Evolutionary conservation across 1,140 invertebrate species (phyloP), one percentile per base, ranked within the genome.

Genomic region (Drosophila miranda): DNA sequence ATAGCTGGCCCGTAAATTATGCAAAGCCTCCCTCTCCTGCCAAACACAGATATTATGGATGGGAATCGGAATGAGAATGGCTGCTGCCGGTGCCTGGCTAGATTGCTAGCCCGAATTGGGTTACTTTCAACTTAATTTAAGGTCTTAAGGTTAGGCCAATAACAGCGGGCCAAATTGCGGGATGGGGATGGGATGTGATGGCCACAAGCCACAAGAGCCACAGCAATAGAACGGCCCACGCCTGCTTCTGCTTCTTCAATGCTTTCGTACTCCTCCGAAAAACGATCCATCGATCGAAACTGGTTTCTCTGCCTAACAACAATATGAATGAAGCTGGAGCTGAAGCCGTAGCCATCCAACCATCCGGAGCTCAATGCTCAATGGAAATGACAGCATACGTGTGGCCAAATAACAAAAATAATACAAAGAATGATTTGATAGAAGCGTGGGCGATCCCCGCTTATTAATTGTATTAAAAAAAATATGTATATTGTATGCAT

Each of bases 311-410:
- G 53, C 70, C 38, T 42, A 64, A 53, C 38, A 58, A 56, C 72
- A 66, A 75, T 38, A 38, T 75, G 64, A 83, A 75, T 73, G 62
- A 19, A 74, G 67, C 30, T 44, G 28, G 16, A 43, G 52, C 45
- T 28, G 38, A 38, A 38, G 34, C 34, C 34, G 3, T 11, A 13
- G 34, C 34, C 34, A 38, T 28, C 28, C 38, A 59, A 44, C 42
- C 46, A 44, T 56, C 45, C 42, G 50, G 61, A 56, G 45, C 50
- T 63, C 56, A 76, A 76, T 76, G 46, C 50, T 63, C 56, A 76
- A 76, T 76, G 60, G 51, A 54, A 80, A 86, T 84, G 81, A 84
- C 81, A 86, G 81, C 77, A 81, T 86, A 77, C 81, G 80, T 84
- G 80, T 86, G 80, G 64, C 63, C 60, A 71, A 57, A 67, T 66